Evolutionary conservation across 92 coral and sea anemone species (phyloP), one percentile per base, ranked within the genome.

Genomic region (Zoanthus sociatus): DNA sequence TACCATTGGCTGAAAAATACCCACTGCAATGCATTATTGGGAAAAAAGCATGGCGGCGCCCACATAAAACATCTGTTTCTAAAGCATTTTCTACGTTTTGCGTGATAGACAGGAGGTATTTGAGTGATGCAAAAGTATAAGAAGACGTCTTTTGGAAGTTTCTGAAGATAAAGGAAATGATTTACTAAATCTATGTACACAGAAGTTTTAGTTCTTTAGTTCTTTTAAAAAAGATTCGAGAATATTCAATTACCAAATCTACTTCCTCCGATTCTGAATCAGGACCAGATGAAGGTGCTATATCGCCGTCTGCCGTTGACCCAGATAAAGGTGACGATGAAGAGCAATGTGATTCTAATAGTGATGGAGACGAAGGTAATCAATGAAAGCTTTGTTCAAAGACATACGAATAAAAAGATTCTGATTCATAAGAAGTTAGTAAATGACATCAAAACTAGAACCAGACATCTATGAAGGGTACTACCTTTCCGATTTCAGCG

Each of bases 341-440:
- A 32, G 76, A 71, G 15, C 76, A 71, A 31, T 50, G 46, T 71
- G 47, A 42, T 26, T 26, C 26, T 26, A 26, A 26, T 26, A 26
- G 26, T 26, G 26, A 26, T 26, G 26, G 26, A 73, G 77, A 73
- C 44, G 77, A 37, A 42, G 77, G 77, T 44, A 54, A 73, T 16
- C 55, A 73, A 73, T 44, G 77, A 73, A 44, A 73, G 77, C 55
- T 73, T 73, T 73, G 77, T 73, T 42, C 77, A 73, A 73, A 54
- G 4, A n/a, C 51, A 73, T 44, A 73, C n/a, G 78, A 73, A 73
- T 56, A 73, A 32, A 73, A 73, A 73, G 16, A 20, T 17, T 56
- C 12, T 56, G 63, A 56, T 47, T 44, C 77, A 73, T 44, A 73
- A 42, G 54, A 73, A 73, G 55, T 20, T 37, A 17, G 77, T 73